Conservation (phyloP, 2,113 vertebrate genomes). For the Callocephalon fimbriatum region DNA sequence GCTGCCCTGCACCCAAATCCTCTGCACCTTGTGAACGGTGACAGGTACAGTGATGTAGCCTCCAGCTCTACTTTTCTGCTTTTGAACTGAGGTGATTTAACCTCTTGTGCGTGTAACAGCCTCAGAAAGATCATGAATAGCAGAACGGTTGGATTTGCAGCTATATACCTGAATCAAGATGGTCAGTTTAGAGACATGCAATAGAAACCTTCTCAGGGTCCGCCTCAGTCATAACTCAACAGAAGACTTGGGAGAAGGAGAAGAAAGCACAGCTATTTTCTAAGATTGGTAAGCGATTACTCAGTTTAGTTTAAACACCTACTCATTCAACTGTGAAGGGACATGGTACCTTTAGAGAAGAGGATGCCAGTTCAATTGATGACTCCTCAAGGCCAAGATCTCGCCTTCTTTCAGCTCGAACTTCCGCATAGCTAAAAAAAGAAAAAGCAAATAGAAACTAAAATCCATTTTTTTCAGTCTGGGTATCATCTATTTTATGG, state of each 20-base stretch:
- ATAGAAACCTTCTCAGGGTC: neutral
- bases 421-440: conserved; percentile 84
- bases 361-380: conserved; percentile 82
- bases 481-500: neutral
- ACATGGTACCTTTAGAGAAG: conserved; percentile 82
- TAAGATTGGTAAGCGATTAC: neutral
- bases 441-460: neutral
- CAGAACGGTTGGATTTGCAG: neutral
- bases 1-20: neutral
- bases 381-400: conserved; percentile 87
- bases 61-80: neutral
- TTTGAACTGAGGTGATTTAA: neutral
- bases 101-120: accelerated
- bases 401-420: conserved; percentile 87
- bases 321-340: neutral
- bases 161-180: neutral
- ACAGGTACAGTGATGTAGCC: neutral
- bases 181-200: neutral
- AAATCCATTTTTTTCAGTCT: neutral
- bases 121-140: neutral
- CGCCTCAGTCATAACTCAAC: neutral
- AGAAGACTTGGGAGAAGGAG: neutral
- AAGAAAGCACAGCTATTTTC: neutral
- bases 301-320: neutral
- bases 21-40: neutral